Conservation (phyloP, 1,140 invertebrate genomes). For the Rhizoglyphus robini region DNA sequence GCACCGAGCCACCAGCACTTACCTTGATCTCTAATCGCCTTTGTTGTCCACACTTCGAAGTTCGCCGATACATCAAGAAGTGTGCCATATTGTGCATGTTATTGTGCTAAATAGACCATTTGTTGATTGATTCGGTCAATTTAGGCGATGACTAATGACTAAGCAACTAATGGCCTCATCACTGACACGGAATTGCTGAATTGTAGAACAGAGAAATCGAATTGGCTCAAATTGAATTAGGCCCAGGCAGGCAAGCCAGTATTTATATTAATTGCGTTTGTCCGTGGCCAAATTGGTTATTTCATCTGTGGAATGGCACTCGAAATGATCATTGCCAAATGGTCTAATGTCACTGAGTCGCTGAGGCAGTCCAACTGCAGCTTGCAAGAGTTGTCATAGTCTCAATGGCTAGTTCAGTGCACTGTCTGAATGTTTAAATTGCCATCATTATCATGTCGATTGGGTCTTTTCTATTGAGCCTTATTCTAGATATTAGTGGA, state of each 20-base stretch:
- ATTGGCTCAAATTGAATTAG: background rate
- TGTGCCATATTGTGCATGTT: too few relatives aligned
- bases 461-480: background rate
- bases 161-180: background rate
- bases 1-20: background rate
- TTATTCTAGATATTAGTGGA: conserved; percentile 5
- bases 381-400: too few relatives aligned
- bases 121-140: background rate
- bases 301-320: background rate
- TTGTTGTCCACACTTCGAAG: background rate
- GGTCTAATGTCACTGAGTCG: background rate
- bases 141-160: background rate
- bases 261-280: conserved; percentile 7
- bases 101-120: too few relatives aligned
- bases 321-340: background rate
- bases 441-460: background rate
- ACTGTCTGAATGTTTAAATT: background rate
- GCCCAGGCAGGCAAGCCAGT: background rate
- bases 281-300: background rate
- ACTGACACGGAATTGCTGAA: background rate
- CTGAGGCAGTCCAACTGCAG: too few relatives aligned
- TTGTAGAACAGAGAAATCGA: background rate
- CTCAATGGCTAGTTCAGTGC: too few relatives aligned
- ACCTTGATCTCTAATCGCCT: background rate
- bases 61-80: too few relatives aligned